Evolutionary conservation across 1,140 invertebrate genomes (phyloP).

Genomic region (Bombus affinis): DNA sequence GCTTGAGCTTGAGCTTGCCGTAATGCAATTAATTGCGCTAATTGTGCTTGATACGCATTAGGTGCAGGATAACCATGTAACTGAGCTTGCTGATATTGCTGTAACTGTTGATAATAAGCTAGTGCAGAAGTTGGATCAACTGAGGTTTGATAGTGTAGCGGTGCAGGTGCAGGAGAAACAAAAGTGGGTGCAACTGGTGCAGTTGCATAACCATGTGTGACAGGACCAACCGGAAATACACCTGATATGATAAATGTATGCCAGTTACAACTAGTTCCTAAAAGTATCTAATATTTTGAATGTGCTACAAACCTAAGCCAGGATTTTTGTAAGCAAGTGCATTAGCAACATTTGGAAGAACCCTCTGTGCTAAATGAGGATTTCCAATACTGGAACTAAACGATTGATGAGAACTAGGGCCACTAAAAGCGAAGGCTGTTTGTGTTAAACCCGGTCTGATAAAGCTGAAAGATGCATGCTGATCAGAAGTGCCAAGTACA

Average conservation of each 20-base stretch:
- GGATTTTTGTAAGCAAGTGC: conserved; percentile 76
- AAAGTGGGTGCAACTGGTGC: conserved; percentile 22
- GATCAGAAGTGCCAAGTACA: conserved; percentile 71
- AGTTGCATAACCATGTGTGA: conserved; percentile 54
- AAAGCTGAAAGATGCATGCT: conserved; percentile 78
- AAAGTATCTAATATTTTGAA: background rate
- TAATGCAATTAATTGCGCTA: conserved; percentile 64
- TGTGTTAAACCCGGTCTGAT: conserved; percentile 76
- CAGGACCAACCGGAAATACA: conserved; percentile 56
- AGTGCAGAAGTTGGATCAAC: conserved; percentile 55
- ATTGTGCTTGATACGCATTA: conserved; percentile 61
- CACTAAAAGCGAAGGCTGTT: conserved; percentile 75
- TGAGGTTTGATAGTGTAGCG: conserved; percentile 44
- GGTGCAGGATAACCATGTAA: conserved; percentile 47
- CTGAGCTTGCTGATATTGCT: conserved; percentile 65
- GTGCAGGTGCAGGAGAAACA: conserved; percentile 16
- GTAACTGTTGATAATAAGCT: conserved; percentile 68
- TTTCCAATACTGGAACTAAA: conserved; percentile 77
- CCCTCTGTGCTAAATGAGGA: conserved; percentile 71
- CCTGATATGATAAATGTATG: conserved; percentile 38
- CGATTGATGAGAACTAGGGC: conserved; percentile 76
- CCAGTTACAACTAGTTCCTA: background rate
- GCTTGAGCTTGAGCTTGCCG: conserved; percentile 61
- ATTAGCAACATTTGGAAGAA: conserved; percentile 72
- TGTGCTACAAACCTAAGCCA: conserved; percentile 67